Evolutionary conservation across 2,797 vertebrate species (phyloP), one percentile per base, ranked within the genome.

Genomic region (Oceanodroma leucorhoa): DNA sequence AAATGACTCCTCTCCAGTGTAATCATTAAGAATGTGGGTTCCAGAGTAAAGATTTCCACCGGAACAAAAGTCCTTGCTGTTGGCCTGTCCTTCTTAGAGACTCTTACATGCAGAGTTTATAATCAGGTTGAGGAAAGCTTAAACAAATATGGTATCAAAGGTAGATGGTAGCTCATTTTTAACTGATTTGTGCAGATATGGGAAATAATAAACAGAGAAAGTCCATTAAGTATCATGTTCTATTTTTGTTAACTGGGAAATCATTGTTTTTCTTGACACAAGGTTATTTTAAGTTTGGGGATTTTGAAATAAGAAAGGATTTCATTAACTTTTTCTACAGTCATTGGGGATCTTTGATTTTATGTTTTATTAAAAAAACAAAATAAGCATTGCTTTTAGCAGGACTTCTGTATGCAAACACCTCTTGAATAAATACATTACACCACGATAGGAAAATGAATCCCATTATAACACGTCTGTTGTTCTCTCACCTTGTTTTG

Each of bases 231-330:
- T 50, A 85, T 57, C 5, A 1, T 41, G 51, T 53, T 81, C 24
- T 66, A 8, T 34, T 93, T 93, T 66, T 45, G 30, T 82, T 94
- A 93, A 48, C 30, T 30, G 40, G 16, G 24, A 92, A 87, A 76
- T 51, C 69, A 76, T 62, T 66, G 24, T 22, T 75, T 91, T 88
- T 87, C 43, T 81, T 92, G 65, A 78, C 40, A 86, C 9, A 36
- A 69, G 11, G 17, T 50, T 90, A 50, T 67, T 96, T 67, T 87
- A 85, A 83, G 41, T 81, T 78, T 36, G 6, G 14, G 30, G 57
- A 76, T 90, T 91, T 79, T 90, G 40, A 92, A 96, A 66, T 30
- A 64, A 54, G 34, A 87, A 89, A 78, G 45, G 29, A 76, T 75
- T 89, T 84, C 85, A 20, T 26, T 69, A 58, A 57, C 38, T 64